Evolutionary conservation across 2,113 vertebrate genomes (phyloP).

Genomic region (Poecilia latipinna): DNA sequence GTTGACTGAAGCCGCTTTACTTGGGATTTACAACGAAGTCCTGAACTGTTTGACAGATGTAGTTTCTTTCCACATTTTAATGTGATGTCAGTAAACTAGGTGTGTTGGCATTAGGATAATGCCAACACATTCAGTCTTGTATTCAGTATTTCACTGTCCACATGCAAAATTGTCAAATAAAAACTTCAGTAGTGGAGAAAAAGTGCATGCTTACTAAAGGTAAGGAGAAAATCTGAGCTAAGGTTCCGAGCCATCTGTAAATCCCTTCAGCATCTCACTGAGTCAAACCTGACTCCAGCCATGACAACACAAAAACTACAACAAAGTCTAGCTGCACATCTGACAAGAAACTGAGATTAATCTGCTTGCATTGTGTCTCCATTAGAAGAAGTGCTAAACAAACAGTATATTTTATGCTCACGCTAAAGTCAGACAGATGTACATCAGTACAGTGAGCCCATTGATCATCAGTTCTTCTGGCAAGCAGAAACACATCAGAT

Average conservation of each 20-base stretch:
- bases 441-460: neutral
- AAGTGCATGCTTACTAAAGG: neutral
- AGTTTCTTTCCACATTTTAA: neutral
- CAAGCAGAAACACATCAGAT: neutral
- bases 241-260: slow-evolving; percentile 63
- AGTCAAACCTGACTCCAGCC: slow-evolving; percentile 21
- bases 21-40: slow-evolving; percentile 51
- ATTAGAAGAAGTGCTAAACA: neutral
- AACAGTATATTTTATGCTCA: too few species aligned
- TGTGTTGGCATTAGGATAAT: neutral
- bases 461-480: slow-evolving; percentile 1
- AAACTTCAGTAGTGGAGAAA: slow-evolving; percentile 1
- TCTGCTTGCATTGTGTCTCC: neutral
- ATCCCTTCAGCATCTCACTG: slow-evolving; percentile 54
- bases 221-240: slow-evolving; percentile 19
- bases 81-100: neutral
- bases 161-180: neutral
- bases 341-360: neutral
- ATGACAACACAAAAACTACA: slow-evolving; percentile 48
- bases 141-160: slow-evolving; percentile 3
- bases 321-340: slow-evolving; percentile 15
- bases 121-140: slow-evolving; percentile 5
- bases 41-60: slow-evolving; percentile 12
- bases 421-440: neutral
- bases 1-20: slow-evolving; percentile 35